Evolutionary conservation across 2,797 vertebrate genomes (phyloP).

Genomic region (Emys orbicularis): DNA sequence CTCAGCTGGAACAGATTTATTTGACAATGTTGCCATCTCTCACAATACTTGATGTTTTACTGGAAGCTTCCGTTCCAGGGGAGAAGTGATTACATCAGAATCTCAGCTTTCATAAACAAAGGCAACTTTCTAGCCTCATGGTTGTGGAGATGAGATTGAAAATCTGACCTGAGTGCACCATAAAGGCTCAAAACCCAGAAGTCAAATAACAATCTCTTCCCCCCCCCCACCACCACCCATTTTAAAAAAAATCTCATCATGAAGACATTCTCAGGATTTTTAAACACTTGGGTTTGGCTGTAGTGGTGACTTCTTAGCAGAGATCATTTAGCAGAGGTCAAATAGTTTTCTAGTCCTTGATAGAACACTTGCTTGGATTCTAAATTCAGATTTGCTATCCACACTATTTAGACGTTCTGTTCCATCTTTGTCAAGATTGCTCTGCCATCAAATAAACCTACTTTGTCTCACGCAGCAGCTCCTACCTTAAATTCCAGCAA

Average conservation of each 20-base stretch:
- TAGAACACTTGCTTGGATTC: constrained; percentile 56
- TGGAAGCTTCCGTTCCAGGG: background rate
- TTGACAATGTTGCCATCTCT: background rate
- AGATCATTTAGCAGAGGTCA: constrained; percentile 18
- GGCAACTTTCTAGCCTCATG: background rate
- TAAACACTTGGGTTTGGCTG: constrained; percentile 21
- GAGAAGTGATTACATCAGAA: background rate
- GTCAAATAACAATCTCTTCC: background rate
- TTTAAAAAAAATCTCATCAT: background rate
- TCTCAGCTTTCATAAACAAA: background rate
- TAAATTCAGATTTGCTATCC: constrained; percentile 57
- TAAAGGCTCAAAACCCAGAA: background rate
- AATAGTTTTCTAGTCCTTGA: constrained; percentile 35
- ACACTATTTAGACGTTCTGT: constrained; percentile 9
- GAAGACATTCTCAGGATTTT: background rate
- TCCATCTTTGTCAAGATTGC: background rate
- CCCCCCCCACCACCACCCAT: too few relatives aligned
- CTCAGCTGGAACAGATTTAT: too few relatives aligned
- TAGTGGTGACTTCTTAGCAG: background rate
- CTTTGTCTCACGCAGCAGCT: constrained; percentile 16
- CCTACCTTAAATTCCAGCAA: background rate
- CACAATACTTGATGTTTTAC: background rate
- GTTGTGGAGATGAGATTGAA: accelerated
- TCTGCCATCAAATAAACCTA: constrained; percentile 24
- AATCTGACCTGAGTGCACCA: background rate